These are phyloP conservation scores for Brachionus sp. DNA, from an alignment of 1,140 invertebrate genomes.

Conservation along the genomic window DNA sequence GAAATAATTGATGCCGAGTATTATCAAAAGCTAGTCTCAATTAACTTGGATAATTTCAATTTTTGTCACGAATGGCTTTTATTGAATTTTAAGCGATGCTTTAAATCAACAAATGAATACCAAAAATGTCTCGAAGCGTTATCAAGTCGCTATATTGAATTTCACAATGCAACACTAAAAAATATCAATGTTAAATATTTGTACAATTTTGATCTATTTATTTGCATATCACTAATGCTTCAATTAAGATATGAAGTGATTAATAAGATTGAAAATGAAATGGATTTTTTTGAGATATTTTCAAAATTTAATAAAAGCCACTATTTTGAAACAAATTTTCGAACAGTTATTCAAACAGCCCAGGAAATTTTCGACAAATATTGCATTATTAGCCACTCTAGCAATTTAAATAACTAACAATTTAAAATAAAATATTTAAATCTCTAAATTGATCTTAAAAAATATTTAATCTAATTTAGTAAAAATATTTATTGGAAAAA, in stretches of 20 bases:
- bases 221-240: conserved; percentile 13
- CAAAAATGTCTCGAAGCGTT: conserved; percentile 13
- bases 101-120: neutral
- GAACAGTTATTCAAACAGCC: neutral
- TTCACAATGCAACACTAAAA: conserved; percentile 10
- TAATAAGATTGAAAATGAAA: neutral
- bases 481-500: neutral
- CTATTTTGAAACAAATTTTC: conserved; percentile 1
- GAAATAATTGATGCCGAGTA: neutral
- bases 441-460: neutral
- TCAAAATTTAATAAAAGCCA: conserved; percentile 21
- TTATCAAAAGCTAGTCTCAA: neutral
- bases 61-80: conserved; percentile 40
- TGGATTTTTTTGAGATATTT: conserved; percentile 14
- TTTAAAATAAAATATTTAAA: neutral
- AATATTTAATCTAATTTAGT: neutral
- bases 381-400: conserved; percentile 18
- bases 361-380: conserved; percentile 40
- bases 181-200: conserved; percentile 31
- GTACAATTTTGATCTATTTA: conserved; percentile 39
- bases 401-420: neutral
- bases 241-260: neutral
- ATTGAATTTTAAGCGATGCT: conserved; percentile 33
- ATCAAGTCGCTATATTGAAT: conserved; percentile 16
- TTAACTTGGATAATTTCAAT: neutral